phyloP scores from a whole-genome alignment of 1,140 invertebrate genomes.

The Orchestia grillus region DNA sequence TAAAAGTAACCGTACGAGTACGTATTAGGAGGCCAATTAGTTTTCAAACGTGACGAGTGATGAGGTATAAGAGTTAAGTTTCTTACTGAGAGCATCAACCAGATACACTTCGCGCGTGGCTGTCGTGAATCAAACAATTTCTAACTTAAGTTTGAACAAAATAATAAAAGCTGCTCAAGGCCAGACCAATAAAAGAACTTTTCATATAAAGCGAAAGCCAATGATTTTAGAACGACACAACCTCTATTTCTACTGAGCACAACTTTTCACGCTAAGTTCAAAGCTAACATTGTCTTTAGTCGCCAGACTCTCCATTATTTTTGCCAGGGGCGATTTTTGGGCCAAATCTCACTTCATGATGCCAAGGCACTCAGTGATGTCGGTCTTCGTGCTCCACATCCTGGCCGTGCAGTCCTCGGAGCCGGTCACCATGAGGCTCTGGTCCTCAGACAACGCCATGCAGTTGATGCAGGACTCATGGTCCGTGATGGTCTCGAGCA shows the following conservation, averaged over 20 bases:
- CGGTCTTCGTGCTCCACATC: slow-evolving; percentile 74
- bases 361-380: slow-evolving; percentile 74
- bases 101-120: too few relatives aligned
- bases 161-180: background rate
- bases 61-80: background rate
- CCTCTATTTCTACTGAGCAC: background rate
- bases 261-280: background rate
- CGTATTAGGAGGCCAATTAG: background rate
- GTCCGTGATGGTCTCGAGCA: slow-evolving; percentile 68
- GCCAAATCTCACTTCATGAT: slow-evolving; percentile 70
- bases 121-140: background rate
- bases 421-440: slow-evolving; percentile 74
- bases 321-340: background rate
- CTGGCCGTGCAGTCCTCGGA: slow-evolving; percentile 74
- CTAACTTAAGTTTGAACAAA: background rate
- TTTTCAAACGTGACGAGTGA: background rate
- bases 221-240: background rate
- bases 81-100: background rate
- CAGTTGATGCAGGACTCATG: slow-evolving; percentile 75
- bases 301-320: background rate
- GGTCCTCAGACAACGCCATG: slow-evolving; percentile 75
- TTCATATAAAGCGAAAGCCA: background rate
- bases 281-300: background rate
- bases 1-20: background rate
- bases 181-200: background rate